These are phyloP conservation scores for Haliclona indistincta DNA, from an alignment of 37 sponge, comb jelly and placozoan genomes.

Conservation along the genomic window DNA sequence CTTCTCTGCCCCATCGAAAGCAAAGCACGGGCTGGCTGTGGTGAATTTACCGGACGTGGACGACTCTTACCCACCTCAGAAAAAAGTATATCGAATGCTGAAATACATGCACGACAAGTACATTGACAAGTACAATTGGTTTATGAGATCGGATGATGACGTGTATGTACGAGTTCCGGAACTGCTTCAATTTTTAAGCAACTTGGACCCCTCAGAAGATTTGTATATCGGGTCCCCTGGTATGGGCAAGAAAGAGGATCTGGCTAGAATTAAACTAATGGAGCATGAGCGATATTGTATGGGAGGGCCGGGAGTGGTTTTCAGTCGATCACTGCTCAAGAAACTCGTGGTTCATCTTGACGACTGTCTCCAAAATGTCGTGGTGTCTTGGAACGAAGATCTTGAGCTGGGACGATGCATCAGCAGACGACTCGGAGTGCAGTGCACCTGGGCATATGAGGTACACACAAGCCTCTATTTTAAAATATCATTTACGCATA, in stretches of 20 bases:
- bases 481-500: too few species aligned
- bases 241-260: slow-evolving; percentile 32
- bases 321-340: slow-evolving; percentile 52
- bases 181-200: slow-evolving; percentile 39
- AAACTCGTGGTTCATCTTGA: slow-evolving; percentile 49
- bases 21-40: slow-evolving; percentile 22
- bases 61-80: slow-evolving; percentile 76
- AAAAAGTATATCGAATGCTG: slow-evolving; percentile 68
- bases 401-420: slow-evolving; percentile 79
- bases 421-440: slow-evolving; percentile 51
- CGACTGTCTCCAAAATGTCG: slow-evolving; percentile 44
- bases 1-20: slow-evolving; percentile 32
- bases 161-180: slow-evolving; percentile 56
- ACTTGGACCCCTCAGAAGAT: slow-evolving; percentile 37
- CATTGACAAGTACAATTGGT: slow-evolving; percentile 81
- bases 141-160: slow-evolving; percentile 73
- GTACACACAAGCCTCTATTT: too few species aligned
- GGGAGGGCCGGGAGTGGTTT: slow-evolving; percentile 70
- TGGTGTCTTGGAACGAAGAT: slow-evolving; percentile 59
- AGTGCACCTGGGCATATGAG: slow-evolving; percentile 77
- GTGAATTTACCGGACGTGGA: slow-evolving; percentile 38
- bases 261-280: slow-evolving; percentile 28
- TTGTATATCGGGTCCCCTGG: slow-evolving; percentile 70
- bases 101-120: slow-evolving; percentile 72
- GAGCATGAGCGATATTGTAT: slow-evolving; percentile 65